Conservation (phyloP, 1,140 invertebrate genomes). For the Reticulitermes speratus region DNA sequence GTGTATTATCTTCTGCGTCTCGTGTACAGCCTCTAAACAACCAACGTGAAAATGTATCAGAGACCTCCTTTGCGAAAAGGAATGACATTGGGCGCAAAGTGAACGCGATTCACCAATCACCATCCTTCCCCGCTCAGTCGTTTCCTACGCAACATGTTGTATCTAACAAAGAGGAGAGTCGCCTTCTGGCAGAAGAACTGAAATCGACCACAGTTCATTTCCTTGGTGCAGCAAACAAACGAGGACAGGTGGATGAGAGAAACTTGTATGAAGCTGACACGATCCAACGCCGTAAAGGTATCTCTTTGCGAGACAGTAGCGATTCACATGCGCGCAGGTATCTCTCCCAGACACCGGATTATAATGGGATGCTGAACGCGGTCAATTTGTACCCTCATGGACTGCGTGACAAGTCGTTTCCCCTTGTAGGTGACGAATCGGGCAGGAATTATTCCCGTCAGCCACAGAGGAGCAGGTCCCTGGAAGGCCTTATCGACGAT, state of each 20-base stretch:
- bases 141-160: conserved; percentile 39
- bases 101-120: conserved; percentile 61
- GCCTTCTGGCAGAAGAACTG: conserved; percentile 57
- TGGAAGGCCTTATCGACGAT: conserved; percentile 64
- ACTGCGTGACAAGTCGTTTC: conserved; percentile 44
- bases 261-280: conserved; percentile 74
- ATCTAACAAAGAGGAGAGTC: conserved; percentile 52
- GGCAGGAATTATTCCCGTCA: not conserved
- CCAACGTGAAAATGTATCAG: conserved; percentile 37
- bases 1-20: not conserved
- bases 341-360: conserved; percentile 35
- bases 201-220: conserved; percentile 66
- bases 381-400: conserved; percentile 56
- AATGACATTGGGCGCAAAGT: conserved; percentile 72
- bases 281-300: conserved; percentile 57
- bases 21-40: conserved; percentile 37
- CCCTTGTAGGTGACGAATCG: not conserved
- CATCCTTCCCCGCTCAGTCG: not conserved
- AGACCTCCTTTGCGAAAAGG: not conserved
- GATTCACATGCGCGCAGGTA: not conserved
- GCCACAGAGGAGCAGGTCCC: conserved; percentile 52
- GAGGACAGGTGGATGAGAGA: conserved; percentile 63
- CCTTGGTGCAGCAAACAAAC: conserved; percentile 52
- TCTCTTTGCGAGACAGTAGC: conserved; percentile 35
- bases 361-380: conserved; percentile 43